These are phyloP conservation scores for Gasterosteus aculeatus DNA, from an alignment of 2,113 vertebrate species.

Conservation along the genomic window DNA sequence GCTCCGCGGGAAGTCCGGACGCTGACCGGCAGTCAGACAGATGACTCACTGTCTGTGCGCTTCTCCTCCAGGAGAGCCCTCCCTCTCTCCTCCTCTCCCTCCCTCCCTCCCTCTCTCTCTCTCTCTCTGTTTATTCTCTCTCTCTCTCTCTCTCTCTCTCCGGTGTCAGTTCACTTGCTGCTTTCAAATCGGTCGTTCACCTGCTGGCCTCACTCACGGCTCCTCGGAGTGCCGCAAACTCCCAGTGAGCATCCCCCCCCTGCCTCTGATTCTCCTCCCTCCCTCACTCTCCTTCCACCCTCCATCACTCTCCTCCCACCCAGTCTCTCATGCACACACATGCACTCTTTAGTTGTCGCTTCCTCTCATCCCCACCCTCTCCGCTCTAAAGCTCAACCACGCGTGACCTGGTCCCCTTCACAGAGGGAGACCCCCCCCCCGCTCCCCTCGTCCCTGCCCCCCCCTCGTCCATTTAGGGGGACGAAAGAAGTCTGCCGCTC, in stretches of 20 bases:
- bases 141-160: background rate
- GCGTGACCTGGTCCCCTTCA: slow-evolving; percentile 1
- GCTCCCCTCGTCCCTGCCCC: slow-evolving; percentile 24
- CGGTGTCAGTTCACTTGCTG: slow-evolving; percentile 42
- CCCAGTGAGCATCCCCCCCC: slow-evolving; percentile 59
- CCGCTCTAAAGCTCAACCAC: slow-evolving; percentile 20
- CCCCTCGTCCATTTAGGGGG: background rate
- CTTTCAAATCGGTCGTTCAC: slow-evolving; percentile 51
- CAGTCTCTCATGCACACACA: slow-evolving; percentile 32
- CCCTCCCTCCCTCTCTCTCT: background rate
- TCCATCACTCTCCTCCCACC: slow-evolving; percentile 55
- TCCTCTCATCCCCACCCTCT: slow-evolving; percentile 57
- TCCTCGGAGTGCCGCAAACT: slow-evolving; percentile 50
- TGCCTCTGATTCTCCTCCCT: slow-evolving; percentile 51
- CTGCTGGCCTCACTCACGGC: slow-evolving; percentile 58
- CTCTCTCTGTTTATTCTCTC: slow-evolving; percentile 1
- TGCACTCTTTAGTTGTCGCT: slow-evolving; percentile 43
- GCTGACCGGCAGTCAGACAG: slow-evolving; percentile 36
- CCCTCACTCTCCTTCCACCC: slow-evolving; percentile 23
- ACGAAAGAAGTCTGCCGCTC: slow-evolving; percentile 35
- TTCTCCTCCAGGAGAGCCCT: slow-evolving; percentile 36
- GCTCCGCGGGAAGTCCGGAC: slow-evolving; percentile 50
- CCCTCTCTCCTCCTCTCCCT: slow-evolving; percentile 12
- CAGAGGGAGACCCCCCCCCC: background rate
- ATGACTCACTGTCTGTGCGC: slow-evolving; percentile 56